These are phyloP conservation scores for Lucilia sericata DNA, from an alignment of 1,140 invertebrate genomes.

Conservation along the genomic window DNA sequence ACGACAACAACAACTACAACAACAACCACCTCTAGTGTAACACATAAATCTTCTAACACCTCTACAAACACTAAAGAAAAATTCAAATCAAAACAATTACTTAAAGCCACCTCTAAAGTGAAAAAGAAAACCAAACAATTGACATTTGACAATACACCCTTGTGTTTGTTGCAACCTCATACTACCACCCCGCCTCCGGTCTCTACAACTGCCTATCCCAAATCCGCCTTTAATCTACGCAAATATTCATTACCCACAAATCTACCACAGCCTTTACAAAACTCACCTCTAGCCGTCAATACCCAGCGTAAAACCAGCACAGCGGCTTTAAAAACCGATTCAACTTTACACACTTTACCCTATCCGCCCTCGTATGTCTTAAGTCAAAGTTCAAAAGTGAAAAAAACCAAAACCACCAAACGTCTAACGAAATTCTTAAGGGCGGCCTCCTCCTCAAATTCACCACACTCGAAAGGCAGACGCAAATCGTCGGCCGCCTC, in stretches of 20 bases:
- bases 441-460: constrained; percentile 47
- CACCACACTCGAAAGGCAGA: constrained; percentile 47
- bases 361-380: background rate
- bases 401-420: constrained; percentile 27
- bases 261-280: background rate
- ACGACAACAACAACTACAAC: constrained; percentile 46
- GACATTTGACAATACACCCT: constrained; percentile 27
- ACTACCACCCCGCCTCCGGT: constrained; percentile 46
- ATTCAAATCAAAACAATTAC: constrained; percentile 51
- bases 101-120: constrained; percentile 63
- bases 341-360: background rate
- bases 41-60: background rate
- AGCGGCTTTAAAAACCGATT: background rate
- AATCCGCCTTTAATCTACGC: constrained; percentile 43
- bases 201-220: constrained; percentile 30
- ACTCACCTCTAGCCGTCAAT: background rate
- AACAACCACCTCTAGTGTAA: constrained; percentile 46
- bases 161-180: background rate
- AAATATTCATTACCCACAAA: constrained; percentile 32
- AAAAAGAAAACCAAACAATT: constrained; percentile 50
- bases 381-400: background rate
- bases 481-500: constrained; percentile 62
- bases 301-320: background rate
- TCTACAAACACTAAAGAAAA: constrained; percentile 18
- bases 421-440: constrained; percentile 25